These are phyloP conservation scores for Zaprionus gabonicus DNA, from an alignment of 1,140 invertebrate genomes.

Conservation along the genomic window DNA sequence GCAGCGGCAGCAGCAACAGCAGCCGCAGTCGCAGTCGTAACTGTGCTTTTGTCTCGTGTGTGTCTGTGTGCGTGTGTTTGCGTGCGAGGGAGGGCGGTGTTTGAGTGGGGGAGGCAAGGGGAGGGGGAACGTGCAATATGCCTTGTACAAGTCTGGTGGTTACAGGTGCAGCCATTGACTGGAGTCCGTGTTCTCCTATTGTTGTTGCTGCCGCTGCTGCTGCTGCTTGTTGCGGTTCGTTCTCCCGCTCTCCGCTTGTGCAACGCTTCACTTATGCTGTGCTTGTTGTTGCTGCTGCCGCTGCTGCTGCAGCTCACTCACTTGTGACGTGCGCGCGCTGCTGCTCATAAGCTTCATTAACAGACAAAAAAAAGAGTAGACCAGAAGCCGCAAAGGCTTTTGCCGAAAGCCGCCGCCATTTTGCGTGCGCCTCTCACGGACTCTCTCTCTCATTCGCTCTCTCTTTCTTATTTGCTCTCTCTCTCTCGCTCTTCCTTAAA, in stretches of 20 bases:
- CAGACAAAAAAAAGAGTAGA: slow-evolving; percentile 27
- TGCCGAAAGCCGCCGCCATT: slow-evolving; percentile 39
- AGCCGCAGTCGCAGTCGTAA: slow-evolving; percentile 20
- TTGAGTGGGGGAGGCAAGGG: background rate
- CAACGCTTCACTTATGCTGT: slow-evolving; percentile 74
- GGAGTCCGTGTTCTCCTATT: slow-evolving; percentile 64
- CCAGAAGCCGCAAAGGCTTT: slow-evolving; percentile 42
- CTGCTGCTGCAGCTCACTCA: slow-evolving; percentile 74
- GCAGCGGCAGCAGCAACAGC: slow-evolving; percentile 17
- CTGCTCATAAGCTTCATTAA: slow-evolving; percentile 82
- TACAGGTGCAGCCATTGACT: slow-evolving; percentile 79
- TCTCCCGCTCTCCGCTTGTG: slow-evolving; percentile 45
- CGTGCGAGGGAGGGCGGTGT: background rate
- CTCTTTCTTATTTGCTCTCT: background rate
- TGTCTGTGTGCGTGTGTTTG: slow-evolving; percentile 1
- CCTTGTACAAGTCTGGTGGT: slow-evolving; percentile 42
- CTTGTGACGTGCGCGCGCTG: slow-evolving; percentile 68
- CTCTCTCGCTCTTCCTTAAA: background rate
- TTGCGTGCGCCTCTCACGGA: slow-evolving; percentile 28
- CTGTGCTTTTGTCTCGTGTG: slow-evolving; percentile 44
- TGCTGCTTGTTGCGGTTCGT: slow-evolving; percentile 46
- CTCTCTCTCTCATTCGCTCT: background rate
- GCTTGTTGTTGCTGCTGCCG: slow-evolving; percentile 47
- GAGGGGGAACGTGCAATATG: slow-evolving; percentile 37
- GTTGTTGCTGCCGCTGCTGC: slow-evolving; percentile 20